Evolutionary conservation across 1,140 invertebrate species (phyloP).

Genomic region (Drosophila lini): DNA sequence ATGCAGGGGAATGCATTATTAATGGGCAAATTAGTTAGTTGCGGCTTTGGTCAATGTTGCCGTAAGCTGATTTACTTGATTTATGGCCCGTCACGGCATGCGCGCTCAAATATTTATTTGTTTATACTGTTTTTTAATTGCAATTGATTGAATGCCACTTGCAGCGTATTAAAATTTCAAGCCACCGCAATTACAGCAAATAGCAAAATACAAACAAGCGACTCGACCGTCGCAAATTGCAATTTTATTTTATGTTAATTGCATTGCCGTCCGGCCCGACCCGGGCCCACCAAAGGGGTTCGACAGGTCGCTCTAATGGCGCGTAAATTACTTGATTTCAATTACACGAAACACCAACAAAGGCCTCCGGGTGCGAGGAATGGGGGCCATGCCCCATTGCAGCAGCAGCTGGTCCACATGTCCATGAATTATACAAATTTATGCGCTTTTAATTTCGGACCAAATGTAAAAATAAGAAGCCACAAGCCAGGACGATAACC

Average conservation of each 20-base stretch:
- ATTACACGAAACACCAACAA: constrained; percentile 44
- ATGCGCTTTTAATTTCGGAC: constrained; percentile 70
- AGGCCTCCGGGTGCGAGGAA: constrained; percentile 8
- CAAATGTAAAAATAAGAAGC: constrained; percentile 56
- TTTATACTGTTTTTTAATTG: constrained; percentile 60
- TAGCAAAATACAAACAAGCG: constrained; percentile 24
- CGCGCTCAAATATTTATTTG: constrained; percentile 37
- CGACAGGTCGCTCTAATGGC: constrained; percentile 67
- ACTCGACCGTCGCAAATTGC: constrained; percentile 23
- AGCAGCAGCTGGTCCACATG: constrained; percentile 48
- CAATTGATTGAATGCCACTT: constrained; percentile 69
- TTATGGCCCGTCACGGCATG: constrained; percentile 21
- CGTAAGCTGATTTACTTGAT: constrained; percentile 48
- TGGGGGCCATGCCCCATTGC: constrained; percentile 24
- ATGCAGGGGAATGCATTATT: constrained; percentile 41
- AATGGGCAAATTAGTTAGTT: constrained; percentile 44
- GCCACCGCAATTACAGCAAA: constrained; percentile 62
- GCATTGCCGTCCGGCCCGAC: constrained; percentile 20
- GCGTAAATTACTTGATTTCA: constrained; percentile 77
- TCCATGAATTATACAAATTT: constrained; percentile 72
- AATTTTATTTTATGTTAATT: constrained; percentile 74
- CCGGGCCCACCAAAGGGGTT: constrained; percentile 11
- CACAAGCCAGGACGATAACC: background rate
- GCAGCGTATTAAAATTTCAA: constrained; percentile 58
- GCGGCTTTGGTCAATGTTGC: constrained; percentile 25